phyloP scores from a whole-genome alignment of 2,888 invertebrate species.

The Platycheirus albimanus region DNA sequence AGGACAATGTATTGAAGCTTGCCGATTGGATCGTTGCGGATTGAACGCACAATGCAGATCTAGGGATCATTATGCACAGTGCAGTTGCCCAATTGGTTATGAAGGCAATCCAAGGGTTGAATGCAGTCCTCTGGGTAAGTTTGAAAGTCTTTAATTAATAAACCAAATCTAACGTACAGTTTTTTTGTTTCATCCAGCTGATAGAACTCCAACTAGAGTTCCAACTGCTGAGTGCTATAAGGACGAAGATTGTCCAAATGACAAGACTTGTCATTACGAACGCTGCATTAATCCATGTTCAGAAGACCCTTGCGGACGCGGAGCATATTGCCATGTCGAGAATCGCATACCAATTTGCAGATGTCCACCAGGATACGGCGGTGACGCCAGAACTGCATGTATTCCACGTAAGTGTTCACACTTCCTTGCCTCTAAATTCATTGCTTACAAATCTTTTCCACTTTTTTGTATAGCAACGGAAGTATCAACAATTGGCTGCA shows the following conservation, averaged over 20 bases:
- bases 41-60: conserved; percentile 92
- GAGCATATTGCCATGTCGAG: conserved; percentile 92
- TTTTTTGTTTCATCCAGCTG: conserved; percentile 72
- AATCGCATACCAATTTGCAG: conserved; percentile 90
- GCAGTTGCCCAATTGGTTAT: conserved; percentile 90
- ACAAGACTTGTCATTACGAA: conserved; percentile 90
- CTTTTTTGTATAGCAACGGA: conserved; percentile 83
- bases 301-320: conserved; percentile 88
- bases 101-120: conserved; percentile 91
- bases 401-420: conserved; percentile 89
- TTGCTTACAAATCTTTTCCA: too few relatives aligned
- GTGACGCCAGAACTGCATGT: conserved; percentile 89
- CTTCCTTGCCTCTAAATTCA: neutral
- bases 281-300: conserved; percentile 91
- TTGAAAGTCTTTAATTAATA: neutral
- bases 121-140: conserved; percentile 85
- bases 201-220: conserved; percentile 77
- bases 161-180: too few relatives aligned
- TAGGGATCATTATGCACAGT: conserved; percentile 89
- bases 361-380: conserved; percentile 91
- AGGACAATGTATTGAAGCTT: conserved; percentile 91
- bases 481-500: conserved; percentile 87
- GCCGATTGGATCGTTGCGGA: conserved; percentile 90
- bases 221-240: conserved; percentile 88
- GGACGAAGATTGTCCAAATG: conserved; percentile 90